Conservation (phyloP, 1,140 invertebrate genomes). For the Samia ricini region DNA sequence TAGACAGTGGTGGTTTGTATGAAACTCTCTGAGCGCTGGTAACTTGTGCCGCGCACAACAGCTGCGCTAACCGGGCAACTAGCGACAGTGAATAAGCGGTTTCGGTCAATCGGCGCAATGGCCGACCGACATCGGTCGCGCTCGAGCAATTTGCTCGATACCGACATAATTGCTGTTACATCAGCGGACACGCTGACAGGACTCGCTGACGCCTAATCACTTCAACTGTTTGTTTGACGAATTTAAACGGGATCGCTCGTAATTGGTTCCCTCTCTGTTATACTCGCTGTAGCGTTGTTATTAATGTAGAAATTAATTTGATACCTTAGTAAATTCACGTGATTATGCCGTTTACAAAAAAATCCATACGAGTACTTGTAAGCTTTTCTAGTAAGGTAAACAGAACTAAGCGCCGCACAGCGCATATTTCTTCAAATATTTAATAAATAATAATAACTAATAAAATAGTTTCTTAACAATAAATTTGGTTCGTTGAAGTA, state of each 20-base stretch:
- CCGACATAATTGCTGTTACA: slow-evolving; percentile 9
- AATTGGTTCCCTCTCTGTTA: slow-evolving; percentile 2
- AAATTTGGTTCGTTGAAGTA: no score
- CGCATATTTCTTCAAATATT: no score
- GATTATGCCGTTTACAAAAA: neutral
- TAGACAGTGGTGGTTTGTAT: no score
- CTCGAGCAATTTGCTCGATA: slow-evolving; percentile 22
- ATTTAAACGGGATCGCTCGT: slow-evolving; percentile 42
- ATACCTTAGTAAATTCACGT: neutral
- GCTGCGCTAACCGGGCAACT: slow-evolving; percentile 62
- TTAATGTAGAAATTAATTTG: neutral
- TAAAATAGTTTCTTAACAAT: no score
- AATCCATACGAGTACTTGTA: no score
- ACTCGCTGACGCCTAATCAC: slow-evolving; percentile 32
- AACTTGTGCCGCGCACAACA: slow-evolving; percentile 26
- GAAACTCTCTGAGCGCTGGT: neutral
- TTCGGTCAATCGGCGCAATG: slow-evolving; percentile 49
- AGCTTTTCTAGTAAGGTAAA: no score
- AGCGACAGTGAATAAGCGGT: slow-evolving; percentile 68
- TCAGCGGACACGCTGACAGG: neutral
- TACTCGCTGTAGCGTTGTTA: neutral
- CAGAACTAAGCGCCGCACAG: no score
- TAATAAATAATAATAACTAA: no score
- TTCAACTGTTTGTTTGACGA: slow-evolving; percentile 44
- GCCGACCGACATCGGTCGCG: slow-evolving; percentile 20